Conservation (phyloP, 2,888 invertebrate species). For the Temnothorax rugatulus region DNA sequence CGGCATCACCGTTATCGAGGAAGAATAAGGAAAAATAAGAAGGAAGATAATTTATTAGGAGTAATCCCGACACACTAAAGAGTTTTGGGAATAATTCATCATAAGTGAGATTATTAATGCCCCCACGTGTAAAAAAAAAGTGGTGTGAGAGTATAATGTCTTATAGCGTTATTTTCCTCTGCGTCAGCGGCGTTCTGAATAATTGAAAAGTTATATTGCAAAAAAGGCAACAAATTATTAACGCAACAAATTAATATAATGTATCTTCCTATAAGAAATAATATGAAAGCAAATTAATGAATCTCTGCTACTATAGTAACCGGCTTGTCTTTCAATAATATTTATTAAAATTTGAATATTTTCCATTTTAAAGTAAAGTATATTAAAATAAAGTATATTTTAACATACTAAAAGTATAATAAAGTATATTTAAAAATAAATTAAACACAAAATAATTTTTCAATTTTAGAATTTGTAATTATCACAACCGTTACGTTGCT, state of each 20-base stretch:
- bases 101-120: not conserved
- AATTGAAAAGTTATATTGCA: not conserved
- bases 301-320: not conserved
- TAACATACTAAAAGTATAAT: too few relatives aligned
- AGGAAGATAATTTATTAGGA: conserved; percentile 13
- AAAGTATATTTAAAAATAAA: not conserved
- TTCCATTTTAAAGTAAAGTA: not conserved
- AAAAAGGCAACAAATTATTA: not conserved
- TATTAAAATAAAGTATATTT: too few relatives aligned
- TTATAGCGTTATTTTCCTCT: not conserved
- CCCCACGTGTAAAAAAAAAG: not conserved
- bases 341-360: not conserved
- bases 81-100: conserved; percentile 4
- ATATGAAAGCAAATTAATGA: not conserved
- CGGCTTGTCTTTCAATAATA: not conserved
- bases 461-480: not conserved
- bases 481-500: not conserved
- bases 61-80: not conserved
- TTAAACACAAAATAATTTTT: conserved; percentile 5
- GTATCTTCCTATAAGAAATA: not conserved
- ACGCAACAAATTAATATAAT: not conserved
- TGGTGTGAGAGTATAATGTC: not conserved
- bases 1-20: conserved; percentile 48
- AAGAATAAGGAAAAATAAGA: conserved; percentile 22
- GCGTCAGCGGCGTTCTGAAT: not conserved